These are phyloP conservation scores for Athalia circularis DNA, from an alignment of 2,888 invertebrate genomes.

Conservation along the genomic window DNA sequence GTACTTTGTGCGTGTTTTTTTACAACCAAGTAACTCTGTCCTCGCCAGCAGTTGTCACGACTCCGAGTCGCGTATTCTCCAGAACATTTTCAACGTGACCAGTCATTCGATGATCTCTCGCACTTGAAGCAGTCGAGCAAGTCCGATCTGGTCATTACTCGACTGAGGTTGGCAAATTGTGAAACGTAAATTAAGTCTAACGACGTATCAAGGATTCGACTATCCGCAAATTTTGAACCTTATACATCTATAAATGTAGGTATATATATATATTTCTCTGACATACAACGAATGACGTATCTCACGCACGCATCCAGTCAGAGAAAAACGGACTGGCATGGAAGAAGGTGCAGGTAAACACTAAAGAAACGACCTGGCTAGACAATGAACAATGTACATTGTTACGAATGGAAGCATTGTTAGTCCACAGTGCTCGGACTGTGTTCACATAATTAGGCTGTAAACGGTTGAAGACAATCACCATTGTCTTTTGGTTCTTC, in stretches of 20 bases:
- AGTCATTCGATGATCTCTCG: not conserved
- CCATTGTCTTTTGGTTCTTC: conserved; percentile 68
- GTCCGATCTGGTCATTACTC: not conserved
- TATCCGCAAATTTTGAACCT: not conserved
- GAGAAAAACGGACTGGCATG: conserved; percentile 36
- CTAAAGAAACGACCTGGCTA: conserved; percentile 60
- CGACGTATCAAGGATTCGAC: not conserved
- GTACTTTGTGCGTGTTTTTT: conserved; percentile 29
- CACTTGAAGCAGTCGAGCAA: not conserved
- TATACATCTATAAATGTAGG: not conserved
- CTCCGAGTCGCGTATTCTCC: conserved; percentile 5
- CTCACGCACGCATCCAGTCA: conserved; percentile 14
- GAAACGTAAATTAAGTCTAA: not conserved
- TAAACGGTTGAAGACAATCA: conserved; percentile 74
- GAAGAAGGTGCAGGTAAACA: conserved; percentile 56
- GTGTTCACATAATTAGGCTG: conserved; percentile 75
- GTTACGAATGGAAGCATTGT: conserved; percentile 74
- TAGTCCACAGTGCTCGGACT: conserved; percentile 71
- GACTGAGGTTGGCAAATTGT: not conserved
- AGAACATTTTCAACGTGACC: not conserved
- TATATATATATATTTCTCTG: not conserved
- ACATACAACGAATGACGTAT: conserved; percentile 4
- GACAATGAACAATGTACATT: conserved; percentile 75
- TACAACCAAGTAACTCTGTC: not conserved
- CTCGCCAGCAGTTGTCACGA: conserved; percentile 5